Evolutionary conservation across 1,140 invertebrate genomes (phyloP).

Genomic region (Dinothrombium tinctorium): DNA sequence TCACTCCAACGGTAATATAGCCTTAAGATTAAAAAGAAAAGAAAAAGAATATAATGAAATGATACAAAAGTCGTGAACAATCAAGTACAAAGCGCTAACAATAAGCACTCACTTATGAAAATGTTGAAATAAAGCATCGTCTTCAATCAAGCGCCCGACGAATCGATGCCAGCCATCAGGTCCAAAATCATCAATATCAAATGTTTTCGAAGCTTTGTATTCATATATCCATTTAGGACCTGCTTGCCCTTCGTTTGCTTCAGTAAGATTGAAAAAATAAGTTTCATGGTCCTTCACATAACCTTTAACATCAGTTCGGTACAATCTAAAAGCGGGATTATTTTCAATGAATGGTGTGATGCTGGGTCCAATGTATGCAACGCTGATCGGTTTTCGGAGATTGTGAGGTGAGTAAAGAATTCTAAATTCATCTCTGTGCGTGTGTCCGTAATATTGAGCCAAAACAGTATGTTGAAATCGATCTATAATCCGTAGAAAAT

Average conservation of each 20-base stretch:
- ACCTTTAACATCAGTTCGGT: conserved; percentile 48
- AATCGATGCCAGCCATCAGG: conserved; percentile 66
- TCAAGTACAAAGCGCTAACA: no score
- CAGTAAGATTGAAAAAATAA: conserved; percentile 84
- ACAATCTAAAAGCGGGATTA: conserved; percentile 86
- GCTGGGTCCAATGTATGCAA: conserved; percentile 34
- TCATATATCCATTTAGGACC: conserved; percentile 61
- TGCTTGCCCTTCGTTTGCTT: conserved; percentile 39
- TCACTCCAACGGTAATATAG: conserved; percentile 11
- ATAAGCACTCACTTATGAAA: conserved; percentile 76
- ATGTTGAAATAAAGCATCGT: conserved; percentile 56
- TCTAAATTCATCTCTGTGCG: conserved; percentile 81
- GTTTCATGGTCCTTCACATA: conserved; percentile 70
- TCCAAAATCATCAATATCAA: conserved; percentile 48
- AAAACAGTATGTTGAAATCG: conserved; percentile 65
- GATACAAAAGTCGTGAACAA: no score
- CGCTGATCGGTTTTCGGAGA: conserved; percentile 8
- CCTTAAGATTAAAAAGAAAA: not conserved
- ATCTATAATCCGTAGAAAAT: conserved; percentile 70
- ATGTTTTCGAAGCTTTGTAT: conserved; percentile 56
- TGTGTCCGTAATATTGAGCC: conserved; percentile 86
- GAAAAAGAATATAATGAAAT: no score
- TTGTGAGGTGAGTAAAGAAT: conserved; percentile 41
- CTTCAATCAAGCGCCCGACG: conserved; percentile 52
- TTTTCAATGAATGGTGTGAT: conserved; percentile 72